Conservation (phyloP, 2,888 invertebrate genomes). For the Chrysomela aeneicollis region DNA sequence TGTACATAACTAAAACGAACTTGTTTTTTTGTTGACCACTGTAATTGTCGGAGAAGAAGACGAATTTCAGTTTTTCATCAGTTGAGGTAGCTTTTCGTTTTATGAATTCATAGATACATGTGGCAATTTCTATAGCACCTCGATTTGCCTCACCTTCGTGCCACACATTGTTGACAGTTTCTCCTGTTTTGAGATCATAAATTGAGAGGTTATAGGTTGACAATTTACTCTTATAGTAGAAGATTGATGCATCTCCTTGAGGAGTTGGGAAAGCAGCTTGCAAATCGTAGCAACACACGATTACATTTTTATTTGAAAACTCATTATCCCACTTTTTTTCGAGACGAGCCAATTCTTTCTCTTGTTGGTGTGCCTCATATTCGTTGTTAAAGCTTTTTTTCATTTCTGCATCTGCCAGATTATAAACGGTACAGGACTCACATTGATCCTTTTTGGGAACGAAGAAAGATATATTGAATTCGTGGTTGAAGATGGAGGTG, state of each 20-base stretch:
- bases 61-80: constrained; percentile 28
- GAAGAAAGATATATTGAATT: no score
- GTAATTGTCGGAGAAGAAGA: constrained; percentile 41
- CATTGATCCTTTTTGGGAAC: no score
- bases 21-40: constrained; percentile 23
- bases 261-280: constrained; percentile 43
- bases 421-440: no score
- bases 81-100: constrained; percentile 16
- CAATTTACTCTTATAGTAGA: constrained; percentile 45
- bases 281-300: constrained; percentile 37
- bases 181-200: no score
- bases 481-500: no score
- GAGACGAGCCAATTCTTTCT: constrained; percentile 23
- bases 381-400: no score
- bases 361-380: constrained; percentile 21
- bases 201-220: constrained; percentile 48
- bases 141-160: constrained; percentile 47
- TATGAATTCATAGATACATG: constrained; percentile 23
- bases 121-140: constrained; percentile 43
- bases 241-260: constrained; percentile 36
- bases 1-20: constrained; percentile 13
- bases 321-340: constrained; percentile 30
- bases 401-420: no score
- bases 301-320: background rate
- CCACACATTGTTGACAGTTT: constrained; percentile 44